Percentiles rank a stretch among this genome's conserved stretches.
phyloP scores from a whole-genome alignment of 2,113 vertebrate genomes.

The human region GRCh38 chr2:172207001-172207500 shows the following conservation, averaged over 20 bases:
- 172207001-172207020: neutral
- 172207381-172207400: neutral
- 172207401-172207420: neutral
- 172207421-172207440: accelerated
- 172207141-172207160: neutral
- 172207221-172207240: neutral
- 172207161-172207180: neutral
- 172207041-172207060: neutral
- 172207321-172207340: neutral
- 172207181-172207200: neutral
- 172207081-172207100: too few species aligned
- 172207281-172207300: neutral
- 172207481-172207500: too few species aligned
- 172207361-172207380: neutral
- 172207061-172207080: neutral
- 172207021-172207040: neutral
- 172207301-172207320: neutral
- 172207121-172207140: neutral
- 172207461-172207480: too few species aligned
- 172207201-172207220: neutral
- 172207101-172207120: neutral
- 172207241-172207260: neutral
- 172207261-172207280: neutral
- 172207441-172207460: too few species aligned
- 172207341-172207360: neutral